A percentile compares a stretch with the other conserved stretches of the same genome.
These are phyloP conservation scores for Peromyscus polionotus DNA, from an alignment of 2,113 vertebrate species.

Conservation along the genomic window DNA sequence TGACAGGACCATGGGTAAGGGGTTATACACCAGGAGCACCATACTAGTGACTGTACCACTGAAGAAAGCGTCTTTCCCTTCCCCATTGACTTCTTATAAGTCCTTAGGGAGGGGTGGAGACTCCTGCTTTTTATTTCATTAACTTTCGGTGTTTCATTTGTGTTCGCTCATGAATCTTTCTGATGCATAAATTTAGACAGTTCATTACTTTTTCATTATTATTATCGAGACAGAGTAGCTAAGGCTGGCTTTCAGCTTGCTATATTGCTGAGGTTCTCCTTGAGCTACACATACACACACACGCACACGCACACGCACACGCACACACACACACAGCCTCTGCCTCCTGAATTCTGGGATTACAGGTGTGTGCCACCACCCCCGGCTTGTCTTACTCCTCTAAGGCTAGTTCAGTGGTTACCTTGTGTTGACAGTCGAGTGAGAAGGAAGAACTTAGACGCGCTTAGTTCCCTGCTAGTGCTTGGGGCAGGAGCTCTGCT, in stretches of 20 bases:
- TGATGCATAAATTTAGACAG: neutral
- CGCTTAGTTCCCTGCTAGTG: constrained; percentile 1
- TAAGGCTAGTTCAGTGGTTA: no score
- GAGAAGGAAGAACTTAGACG: constrained; percentile 11
- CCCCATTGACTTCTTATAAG: neutral
- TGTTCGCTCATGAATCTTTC: neutral
- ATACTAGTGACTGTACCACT: neutral
- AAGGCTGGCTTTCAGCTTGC: neutral
- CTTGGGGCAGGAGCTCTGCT: constrained; percentile 11
- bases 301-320: no score
- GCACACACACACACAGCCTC: no score
- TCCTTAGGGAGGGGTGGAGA: neutral
- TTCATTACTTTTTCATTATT: neutral
- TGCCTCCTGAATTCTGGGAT: neutral
- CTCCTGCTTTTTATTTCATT: neutral
- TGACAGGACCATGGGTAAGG: neutral
- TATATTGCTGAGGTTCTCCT: neutral
- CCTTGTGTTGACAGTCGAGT: neutral
- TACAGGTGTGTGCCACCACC: neutral
- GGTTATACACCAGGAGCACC: neutral
- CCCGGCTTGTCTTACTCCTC: neutral
- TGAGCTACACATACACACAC: neutral
- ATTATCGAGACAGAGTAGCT: neutral
- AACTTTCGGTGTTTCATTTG: neutral
- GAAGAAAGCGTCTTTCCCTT: neutral